A percentile compares a stretch with the other conserved stretches of the same genome.
Evolutionary conservation across 2,888 invertebrate genomes (phyloP).

Genomic region (Andrena trimmerana): DNA sequence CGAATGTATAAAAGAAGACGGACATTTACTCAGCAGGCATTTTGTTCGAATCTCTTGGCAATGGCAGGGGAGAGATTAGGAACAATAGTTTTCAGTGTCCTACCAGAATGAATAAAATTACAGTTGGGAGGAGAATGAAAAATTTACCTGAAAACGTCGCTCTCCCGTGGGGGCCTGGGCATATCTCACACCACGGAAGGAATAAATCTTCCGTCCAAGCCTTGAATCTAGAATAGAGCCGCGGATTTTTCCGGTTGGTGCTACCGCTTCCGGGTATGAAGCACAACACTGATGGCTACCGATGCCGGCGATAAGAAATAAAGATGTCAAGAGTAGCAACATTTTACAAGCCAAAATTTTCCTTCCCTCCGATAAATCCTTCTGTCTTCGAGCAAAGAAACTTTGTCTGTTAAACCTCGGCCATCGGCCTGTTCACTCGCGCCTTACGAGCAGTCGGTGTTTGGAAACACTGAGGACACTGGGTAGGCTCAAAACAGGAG

Average conservation of each 20-base stretch:
- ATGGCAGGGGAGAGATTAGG: neutral
- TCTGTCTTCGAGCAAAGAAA: neutral
- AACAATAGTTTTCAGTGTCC: neutral
- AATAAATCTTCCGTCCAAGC: slow-evolving; percentile 69
- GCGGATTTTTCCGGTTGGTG: slow-evolving; percentile 68
- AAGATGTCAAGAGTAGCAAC: neutral
- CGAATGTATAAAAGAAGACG: slow-evolving; percentile 3
- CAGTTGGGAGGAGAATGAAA: neutral
- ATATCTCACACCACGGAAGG: slow-evolving; percentile 75
- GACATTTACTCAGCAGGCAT: neutral
- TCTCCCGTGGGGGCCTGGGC: slow-evolving; percentile 69
- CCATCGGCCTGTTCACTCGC: neutral
- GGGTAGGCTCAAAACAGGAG: no score
- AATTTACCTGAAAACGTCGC: slow-evolving; percentile 69
- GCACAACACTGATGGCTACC: neutral
- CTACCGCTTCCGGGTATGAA: slow-evolving; percentile 37
- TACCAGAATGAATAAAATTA: slow-evolving; percentile 20
- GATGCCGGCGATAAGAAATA: slow-evolving; percentile 12
- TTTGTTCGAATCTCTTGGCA: neutral
- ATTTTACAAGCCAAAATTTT: neutral
- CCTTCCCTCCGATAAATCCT: neutral
- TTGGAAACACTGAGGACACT: neutral
- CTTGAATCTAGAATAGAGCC: slow-evolving; percentile 68
- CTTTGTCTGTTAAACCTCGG: no score
- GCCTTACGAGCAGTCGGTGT: neutral